Base-by-base conservation (phyloP, 2,888 invertebrate species). In the Euproctis similis region DNA sequence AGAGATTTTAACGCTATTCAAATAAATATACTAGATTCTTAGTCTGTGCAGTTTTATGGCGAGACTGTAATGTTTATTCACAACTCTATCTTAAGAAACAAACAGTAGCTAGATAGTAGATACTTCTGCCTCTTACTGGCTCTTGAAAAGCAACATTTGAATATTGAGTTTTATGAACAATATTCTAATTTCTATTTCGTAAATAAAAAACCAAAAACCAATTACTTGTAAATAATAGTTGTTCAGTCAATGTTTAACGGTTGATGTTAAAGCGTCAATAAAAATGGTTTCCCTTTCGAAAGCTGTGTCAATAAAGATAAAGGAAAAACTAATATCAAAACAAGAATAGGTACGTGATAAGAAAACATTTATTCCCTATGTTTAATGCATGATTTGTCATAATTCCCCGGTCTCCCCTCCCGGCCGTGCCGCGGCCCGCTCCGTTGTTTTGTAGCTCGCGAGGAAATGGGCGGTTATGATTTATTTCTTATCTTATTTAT, bases 381-480 rank as follows among this genome's bases (percentile, higher is more conserved):
- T 84, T 84, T 84, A 84, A 84, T 84, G 82, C 82, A 84, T 82
- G 82, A 82, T 84, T 81, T 81, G 82, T 82, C 81, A 81, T 82
- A 84, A 82, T 84, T 84, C 75, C 66, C 74, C 75, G 70, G 66
- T 74, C 69, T 72, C 74, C 80, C 74, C 68, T 54, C 59, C 57
- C n/a, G n/a, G n/a, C n/a, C n/a, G n/a, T n/a, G n/a, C n/a, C n/a
- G n/a, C n/a, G n/a, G n/a, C 49, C 47, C 55, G 67, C 59, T 25
- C 66, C 67, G 74, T 80, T 81, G 80, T 82, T 78, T 81, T 75
- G 77, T 75, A 65, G 66, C 62, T 65, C 58, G 61, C 65, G 74
- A 68, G 67, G 73, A 73, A 80, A 80, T 75, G 72, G 80, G 68
- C 75, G 68, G 63, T 58, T 62, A 76, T 81, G 82, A 84, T 81